Evolutionary conservation across 2,113 vertebrate genomes (phyloP), one percentile per base, ranked within the genome.

Genomic region (Craseonycteris thonglongyai): DNA sequence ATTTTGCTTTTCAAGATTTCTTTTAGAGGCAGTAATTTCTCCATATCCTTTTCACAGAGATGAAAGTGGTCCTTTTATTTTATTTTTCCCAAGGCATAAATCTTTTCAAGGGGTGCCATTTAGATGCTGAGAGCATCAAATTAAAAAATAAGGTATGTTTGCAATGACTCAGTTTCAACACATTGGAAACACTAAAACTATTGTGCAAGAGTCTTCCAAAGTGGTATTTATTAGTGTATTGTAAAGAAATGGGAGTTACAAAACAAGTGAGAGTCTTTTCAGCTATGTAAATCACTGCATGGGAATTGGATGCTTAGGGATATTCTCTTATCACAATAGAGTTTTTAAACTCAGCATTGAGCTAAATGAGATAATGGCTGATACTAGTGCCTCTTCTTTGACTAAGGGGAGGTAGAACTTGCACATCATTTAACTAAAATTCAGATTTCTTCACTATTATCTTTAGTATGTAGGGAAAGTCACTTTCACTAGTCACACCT

Each of bases 11-110:
- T 98, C 96, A 97, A 95, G 93, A 97, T 94, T 96, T 91, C 91
- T 97, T 94, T 91, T 51, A 88, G 79, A 96, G 88, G 94, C 91
- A 97, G 96, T 98, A 97, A 96, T 97, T 97, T 98, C 92, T 97
- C 82, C 82, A 90, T 97, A 92, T 88, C 91, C 71, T 97, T 95
- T 97, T 93, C 65, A 92, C 79, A 93, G 93, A 89, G 75, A 65
- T 97, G 95, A 98, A 97, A 98, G 47, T 86, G 54, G 24, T 80
- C 71, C 74, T 93, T 88, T 93, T 80, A 74, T 40, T 80, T 61
- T 35, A 30, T n/a, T 45, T 47, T 28, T 54, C 45, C 38, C n/a
- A 72, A 83, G 16, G 35, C 90, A 91, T 59, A 78, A 91, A 93
- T 90, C 93, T 95, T 95, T 97, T 94, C 94, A 89, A 97, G 93